These are phyloP conservation scores for Ostrea denselamellosa DNA, from an alignment of 1,140 invertebrate genomes.

Conservation along the genomic window DNA sequence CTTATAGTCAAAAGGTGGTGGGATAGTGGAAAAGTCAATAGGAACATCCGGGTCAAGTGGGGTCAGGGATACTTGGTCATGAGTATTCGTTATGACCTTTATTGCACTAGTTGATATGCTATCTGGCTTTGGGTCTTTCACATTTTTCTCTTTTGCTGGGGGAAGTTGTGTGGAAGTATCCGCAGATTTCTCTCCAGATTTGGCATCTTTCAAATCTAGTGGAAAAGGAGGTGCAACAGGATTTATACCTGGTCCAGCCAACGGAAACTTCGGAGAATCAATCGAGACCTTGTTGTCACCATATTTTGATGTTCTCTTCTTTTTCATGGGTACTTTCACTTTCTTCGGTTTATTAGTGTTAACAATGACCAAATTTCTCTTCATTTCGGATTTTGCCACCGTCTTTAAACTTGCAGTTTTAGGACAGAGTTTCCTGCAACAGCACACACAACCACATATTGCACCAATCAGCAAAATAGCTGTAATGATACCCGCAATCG, in stretches of 20 bases:
- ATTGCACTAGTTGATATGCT: not conserved
- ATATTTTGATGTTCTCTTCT: not conserved
- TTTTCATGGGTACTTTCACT: not conserved
- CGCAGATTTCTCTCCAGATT: not conserved
- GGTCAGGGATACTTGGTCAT: not conserved
- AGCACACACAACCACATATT: not conserved
- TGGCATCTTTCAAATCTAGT: not conserved
- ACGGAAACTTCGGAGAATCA: not conserved
- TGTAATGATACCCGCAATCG: not conserved
- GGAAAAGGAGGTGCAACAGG: conserved; percentile 9
- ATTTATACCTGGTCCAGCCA: not conserved
- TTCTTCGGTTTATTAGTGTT: conserved; percentile 10
- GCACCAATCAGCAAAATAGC: not conserved
- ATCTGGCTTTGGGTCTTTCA: not conserved
- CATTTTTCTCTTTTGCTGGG: not conserved
- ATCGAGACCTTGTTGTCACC: not conserved
- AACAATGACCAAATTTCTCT: not conserved
- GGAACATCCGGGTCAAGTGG: not conserved
- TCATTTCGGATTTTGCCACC: conserved; percentile 11
- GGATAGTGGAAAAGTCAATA: not conserved
- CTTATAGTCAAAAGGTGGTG: conserved; percentile 1
- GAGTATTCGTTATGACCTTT: not conserved
- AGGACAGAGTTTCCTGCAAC: conserved; percentile 2
- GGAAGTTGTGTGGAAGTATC: not conserved
- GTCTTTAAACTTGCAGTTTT: not conserved